phyloP scores from a whole-genome alignment of 2,113 vertebrate species.

The Misgurnus mizolepis region DNA sequence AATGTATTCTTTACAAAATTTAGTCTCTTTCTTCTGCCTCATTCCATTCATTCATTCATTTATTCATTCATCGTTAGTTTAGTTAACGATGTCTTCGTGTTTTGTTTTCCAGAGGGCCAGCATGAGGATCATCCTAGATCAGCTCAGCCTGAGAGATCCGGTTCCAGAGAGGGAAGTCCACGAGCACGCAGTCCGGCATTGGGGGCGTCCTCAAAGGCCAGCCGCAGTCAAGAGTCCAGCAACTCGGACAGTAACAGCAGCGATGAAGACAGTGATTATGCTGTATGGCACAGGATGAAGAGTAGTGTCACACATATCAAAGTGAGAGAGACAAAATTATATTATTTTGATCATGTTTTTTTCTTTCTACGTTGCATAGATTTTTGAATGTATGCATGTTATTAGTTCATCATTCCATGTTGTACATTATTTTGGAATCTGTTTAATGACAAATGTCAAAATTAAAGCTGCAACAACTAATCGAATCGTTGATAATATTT shows the following conservation, averaged over 20 bases:
- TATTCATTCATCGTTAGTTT: not conserved
- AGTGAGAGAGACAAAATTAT: slow-evolving; percentile 63
- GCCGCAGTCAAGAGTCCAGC: slow-evolving; percentile 14
- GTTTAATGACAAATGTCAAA: no score
- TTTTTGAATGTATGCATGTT: no score
- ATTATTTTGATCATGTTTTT: not conserved
- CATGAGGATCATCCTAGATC: not conserved
- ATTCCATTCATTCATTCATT: not conserved
- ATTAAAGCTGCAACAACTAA: no score
- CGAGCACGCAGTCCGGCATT: not conserved
- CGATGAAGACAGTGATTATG: slow-evolving; percentile 59
- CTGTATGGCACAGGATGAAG: slow-evolving; percentile 62
- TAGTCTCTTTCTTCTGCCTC: no score
- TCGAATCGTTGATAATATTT: no score
- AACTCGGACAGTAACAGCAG: slow-evolving; percentile 53
- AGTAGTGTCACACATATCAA: slow-evolving; percentile 76
- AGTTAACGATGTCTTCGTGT: not conserved
- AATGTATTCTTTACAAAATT: no score
- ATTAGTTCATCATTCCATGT: no score
- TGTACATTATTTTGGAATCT: no score
- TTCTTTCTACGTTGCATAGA: not conserved
- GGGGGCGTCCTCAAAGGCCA: not conserved
- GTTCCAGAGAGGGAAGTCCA: slow-evolving; percentile 19
- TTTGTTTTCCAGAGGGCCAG: slow-evolving; percentile 19
- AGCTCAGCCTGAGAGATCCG: not conserved